Conservation (phyloP, 2,113 vertebrate genomes). For the Microcebus ravelobensis region DNA sequence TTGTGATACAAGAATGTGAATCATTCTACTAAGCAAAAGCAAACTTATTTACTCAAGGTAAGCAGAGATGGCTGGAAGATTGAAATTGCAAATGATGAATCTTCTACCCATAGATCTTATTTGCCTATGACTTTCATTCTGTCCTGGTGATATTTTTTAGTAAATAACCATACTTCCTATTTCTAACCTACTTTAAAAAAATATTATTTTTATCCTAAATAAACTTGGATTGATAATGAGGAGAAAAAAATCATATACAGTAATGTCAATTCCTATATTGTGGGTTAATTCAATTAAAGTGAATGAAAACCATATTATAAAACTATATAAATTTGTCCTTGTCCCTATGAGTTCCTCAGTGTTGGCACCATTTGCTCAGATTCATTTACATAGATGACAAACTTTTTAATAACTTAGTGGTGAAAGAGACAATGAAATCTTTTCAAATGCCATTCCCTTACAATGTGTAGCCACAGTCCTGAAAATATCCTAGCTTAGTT, state of each 20-base stretch:
- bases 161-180: neutral
- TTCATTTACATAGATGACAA: neutral
- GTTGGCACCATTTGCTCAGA: neutral
- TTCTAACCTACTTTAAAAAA: neutral
- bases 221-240: neutral
- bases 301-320: neutral
- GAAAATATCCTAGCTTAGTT: neutral
- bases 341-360: neutral
- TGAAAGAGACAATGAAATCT: neutral
- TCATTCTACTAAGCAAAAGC: conserved; percentile 72
- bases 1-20: neutral
- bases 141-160: neutral
- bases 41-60: conserved; percentile 73
- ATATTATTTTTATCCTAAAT: neutral
- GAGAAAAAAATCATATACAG: neutral
- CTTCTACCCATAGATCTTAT: conserved; percentile 53
- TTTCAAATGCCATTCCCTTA: neutral
- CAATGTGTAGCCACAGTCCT: neutral
- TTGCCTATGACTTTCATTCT: conserved; percentile 66
- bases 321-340: neutral
- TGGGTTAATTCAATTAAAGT: neutral
- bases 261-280: neutral
- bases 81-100: conserved; percentile 57
- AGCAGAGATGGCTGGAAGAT: conserved; percentile 68
- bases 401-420: neutral